Evolutionary conservation across 35 echinoderm and acorn worm species (phyloP).

Genomic region (Lytechinus pictus): DNA sequence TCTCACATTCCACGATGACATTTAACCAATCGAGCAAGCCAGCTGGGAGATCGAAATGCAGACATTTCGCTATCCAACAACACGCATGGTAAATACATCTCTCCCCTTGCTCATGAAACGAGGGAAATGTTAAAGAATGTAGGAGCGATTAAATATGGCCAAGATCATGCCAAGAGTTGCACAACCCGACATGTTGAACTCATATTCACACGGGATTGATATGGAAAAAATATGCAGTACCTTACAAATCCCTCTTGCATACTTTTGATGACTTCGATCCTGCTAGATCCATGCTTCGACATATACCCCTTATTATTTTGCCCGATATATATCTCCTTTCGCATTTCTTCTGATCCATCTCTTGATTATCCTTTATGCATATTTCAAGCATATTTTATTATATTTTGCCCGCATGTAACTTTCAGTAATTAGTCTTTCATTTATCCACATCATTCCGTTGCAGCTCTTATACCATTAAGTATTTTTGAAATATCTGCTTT

Average conservation of each 20-base stretch:
- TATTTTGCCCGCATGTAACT: background rate
- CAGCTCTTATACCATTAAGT: background rate
- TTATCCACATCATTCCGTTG: background rate
- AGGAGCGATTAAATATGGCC: background rate
- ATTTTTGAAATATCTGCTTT: background rate
- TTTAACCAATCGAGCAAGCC: background rate
- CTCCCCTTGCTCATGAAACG: background rate
- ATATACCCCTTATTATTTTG: too few species aligned
- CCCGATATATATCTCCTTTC: too few species aligned
- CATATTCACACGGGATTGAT: background rate
- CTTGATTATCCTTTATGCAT: too few species aligned
- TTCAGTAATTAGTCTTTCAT: too few species aligned
- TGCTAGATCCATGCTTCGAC: too few species aligned
- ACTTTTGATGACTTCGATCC: too few species aligned
- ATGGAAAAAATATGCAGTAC: background rate
- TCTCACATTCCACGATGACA: background rate
- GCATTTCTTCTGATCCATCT: too few species aligned
- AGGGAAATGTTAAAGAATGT: background rate
- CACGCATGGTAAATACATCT: conserved; percentile 2
- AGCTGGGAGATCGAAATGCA: background rate
- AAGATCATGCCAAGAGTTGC: background rate
- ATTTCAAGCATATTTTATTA: background rate
- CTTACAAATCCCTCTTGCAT: background rate
- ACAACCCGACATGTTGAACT: background rate
- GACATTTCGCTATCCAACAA: background rate